phyloP scores from a whole-genome alignment of 2,113 vertebrate genomes.

The Piprites chloris region DNA sequence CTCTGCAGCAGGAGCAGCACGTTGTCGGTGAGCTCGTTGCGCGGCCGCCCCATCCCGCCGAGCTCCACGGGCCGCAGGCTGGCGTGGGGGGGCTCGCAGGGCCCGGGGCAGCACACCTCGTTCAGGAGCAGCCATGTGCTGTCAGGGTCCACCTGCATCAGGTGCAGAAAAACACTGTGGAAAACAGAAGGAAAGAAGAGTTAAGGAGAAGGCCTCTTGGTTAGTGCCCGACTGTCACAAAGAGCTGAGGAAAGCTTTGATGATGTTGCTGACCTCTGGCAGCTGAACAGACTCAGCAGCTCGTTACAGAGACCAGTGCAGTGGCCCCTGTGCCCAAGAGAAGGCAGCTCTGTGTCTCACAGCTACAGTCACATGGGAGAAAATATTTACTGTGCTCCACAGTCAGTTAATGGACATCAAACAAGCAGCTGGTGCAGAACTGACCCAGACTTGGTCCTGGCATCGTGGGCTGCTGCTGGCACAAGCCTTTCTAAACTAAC shows the following conservation, averaged over 20 bases:
- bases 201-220: neutral
- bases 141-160: constrained; percentile 86
- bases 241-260: neutral
- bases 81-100: constrained; percentile 71
- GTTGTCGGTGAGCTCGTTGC: constrained; percentile 78
- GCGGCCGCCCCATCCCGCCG: constrained; percentile 43
- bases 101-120: constrained; percentile 74
- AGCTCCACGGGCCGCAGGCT: constrained; percentile 76
- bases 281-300: neutral
- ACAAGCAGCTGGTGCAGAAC: neutral
- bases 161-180: constrained; percentile 82
- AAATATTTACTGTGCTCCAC: neutral
- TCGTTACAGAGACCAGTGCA: neutral
- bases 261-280: neutral
- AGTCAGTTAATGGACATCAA: neutral
- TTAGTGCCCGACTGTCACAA: neutral
- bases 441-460: neutral
- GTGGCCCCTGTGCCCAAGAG: neutral
- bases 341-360: neutral
- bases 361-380: neutral
- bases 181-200: neutral
- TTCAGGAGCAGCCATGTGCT: constrained; percentile 84
- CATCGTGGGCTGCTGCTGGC: neutral
- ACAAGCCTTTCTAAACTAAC: neutral
- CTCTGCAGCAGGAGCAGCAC: constrained; percentile 78